Base-by-base conservation (phyloP, 2,113 vertebrate genomes). In the Xerus inauris region DNA sequence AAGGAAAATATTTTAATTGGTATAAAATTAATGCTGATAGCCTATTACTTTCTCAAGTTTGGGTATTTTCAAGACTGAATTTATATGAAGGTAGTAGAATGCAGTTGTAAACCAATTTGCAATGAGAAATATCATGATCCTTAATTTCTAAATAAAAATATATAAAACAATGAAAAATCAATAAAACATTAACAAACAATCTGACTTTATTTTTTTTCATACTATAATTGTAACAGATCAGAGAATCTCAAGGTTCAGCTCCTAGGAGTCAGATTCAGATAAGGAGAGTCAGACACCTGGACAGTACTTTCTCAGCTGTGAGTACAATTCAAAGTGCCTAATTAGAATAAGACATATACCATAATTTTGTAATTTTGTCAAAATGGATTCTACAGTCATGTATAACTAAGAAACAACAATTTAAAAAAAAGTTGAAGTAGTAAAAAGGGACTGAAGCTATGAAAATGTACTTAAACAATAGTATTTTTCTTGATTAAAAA, bases 101-200 rank as follows among this genome's bases (percentile, higher is more conserved):
- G 57, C 7, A 32, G 12, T 47, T 80, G 28, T 77, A 64, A 89
- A n/a, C 10, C 75, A 67, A 79, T 40, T 93, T 85, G 12, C 40
- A 64, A 49, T 26, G 1, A 76, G 57, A 83, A 45, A 79, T 38
- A 16, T 8, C 51, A 40, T 7, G 22, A 59, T 30, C 12, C 5
- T 65, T 94, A 83, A 79, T 65, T n/a, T 67, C 13, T 13, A 93
- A 92, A 71, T 24, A 90, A 86, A 89, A 57, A 79, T 35, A 93
- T 3, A 20, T 24, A 85, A 81, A 73, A 49, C 17, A 69, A 79
- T 57, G 20, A 57, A 30, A 28, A 90, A 69, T n/a, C 64, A 35
- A 22, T 6, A 75, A 84, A 30, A 67, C 22, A 62, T n/a, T 24
- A 83, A 51, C 1, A 45, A 69, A 45, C 1, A 76, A 26, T 8